Base-by-base conservation (phyloP, 1,140 invertebrate species). In the Lethrus apterus region DNA sequence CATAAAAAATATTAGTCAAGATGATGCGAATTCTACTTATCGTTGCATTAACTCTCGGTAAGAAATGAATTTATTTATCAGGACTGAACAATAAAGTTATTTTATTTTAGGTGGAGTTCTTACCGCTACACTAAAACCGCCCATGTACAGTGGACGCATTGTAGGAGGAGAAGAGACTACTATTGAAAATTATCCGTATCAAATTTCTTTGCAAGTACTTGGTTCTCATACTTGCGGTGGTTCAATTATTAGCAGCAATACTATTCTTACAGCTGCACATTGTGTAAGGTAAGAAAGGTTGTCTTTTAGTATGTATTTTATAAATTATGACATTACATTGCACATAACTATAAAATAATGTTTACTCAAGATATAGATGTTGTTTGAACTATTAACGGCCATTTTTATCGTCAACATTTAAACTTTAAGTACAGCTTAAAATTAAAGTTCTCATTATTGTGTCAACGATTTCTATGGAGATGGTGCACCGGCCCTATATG, bases 181-280 rank as follows among this genome's bases (percentile, higher is more conserved):
- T 38, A 38, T 38, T 3, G n/a, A n/a, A 21, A 52, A 57, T 0
- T 56, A 63, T n/a, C 80, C 81, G 0, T 78, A 77, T 54, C 75
- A 79, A 62, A 70, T 80, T 0, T 72, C 70, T 3, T 61, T 79
- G 3, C 66, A 68, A 17, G 59, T 69, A 1, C 4, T 14, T 2
- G 67, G 69, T 3, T 56, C 49, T 0, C 78, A 78, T 51, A 70
- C 72, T 40, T 83, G 80, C 43, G 80, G 79, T 1, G 80, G 76
- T 3, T 71, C 74, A 26, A 73, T 84, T 38, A 70, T 82, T 10
- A 67, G 66, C 4, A 46, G 65, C n/a, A 55, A 72, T 1, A 77
- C 69, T 54, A 68, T 81, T 2, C 10, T 83, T 1, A 80, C 79
- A 0, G 80, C 80, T 0, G 80, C 64, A 1, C 81, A 84, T 57